Base-by-base conservation (phyloP, 2,888 invertebrate genomes). In the Cantharis lateralis region DNA sequence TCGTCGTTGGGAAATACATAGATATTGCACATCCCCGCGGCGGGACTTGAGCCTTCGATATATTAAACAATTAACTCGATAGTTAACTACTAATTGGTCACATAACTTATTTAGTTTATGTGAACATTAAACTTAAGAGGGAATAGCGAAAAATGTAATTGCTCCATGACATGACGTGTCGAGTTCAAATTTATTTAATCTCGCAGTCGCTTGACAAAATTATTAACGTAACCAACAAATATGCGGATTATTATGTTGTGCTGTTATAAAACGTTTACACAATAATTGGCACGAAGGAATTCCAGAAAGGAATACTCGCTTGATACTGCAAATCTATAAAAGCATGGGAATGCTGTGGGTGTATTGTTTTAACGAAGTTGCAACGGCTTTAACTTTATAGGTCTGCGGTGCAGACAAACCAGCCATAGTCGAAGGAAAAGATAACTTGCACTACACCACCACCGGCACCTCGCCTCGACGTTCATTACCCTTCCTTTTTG, bases 331-430 rank as follows among this genome's bases (percentile, higher is more conserved):
- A 78, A 78, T 76, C 79, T 76, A 80, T 75, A 80, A 78, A 20
- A 80, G 74, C 73, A 66, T 20, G 72, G 68, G 79, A 79, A 79
- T 79, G 79, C 73, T 78, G 79, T 79, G 78, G 79, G 79, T 78
- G 78, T 78, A 78, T 78, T 78, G 78, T 78, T 76, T 78, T 74
- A 78, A 71, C 70, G 32, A 66, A 66, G 75, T 71, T 71, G 70
- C 76, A 68, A 62, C 68, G 62, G 18, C 66, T 61, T 20, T 64
- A 76, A 78, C 70, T 78, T 78, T 78, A 78, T 78, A 76, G 76
- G 78, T 78, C 78, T 78, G 78, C 78, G 78, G 76, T 76, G 78
- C 76, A 78, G 78, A 78, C 78, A 68, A 24, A 74, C 26, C 76
- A 68, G 70, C 71, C 78, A 74, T 73, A 78, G 68, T 32, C 63